These are phyloP conservation scores for Chloropsis cyanopogon DNA, from an alignment of 2,113 vertebrate species.

Conservation along the genomic window DNA sequence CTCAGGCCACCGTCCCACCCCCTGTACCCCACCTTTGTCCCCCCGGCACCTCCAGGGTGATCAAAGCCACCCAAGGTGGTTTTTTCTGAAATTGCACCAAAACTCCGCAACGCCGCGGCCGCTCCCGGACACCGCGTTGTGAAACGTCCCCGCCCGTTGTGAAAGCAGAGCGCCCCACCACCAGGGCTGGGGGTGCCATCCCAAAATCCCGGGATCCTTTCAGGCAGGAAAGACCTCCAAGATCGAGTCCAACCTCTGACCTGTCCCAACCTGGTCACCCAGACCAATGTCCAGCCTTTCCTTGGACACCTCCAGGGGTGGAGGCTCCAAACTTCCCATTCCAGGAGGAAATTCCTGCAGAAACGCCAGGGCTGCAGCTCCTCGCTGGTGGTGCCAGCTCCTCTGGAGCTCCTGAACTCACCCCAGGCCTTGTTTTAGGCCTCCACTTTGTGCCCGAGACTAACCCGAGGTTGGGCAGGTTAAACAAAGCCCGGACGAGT, in stretches of 20 bases:
- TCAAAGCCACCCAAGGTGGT: neutral
- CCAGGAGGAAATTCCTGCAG: neutral
- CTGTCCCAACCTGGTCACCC: neutral
- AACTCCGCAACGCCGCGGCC: neutral
- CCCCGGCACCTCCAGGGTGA: neutral
- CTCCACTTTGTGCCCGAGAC: neutral
- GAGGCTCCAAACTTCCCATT: neutral
- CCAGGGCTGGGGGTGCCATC: neutral
- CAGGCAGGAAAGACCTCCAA: neutral
- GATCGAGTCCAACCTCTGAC: neutral
- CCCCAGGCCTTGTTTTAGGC: neutral
- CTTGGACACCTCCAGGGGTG: neutral
- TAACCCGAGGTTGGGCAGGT: neutral
- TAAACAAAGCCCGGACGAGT: rapidly evolving
- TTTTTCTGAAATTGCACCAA: neutral
- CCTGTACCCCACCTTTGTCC: neutral
- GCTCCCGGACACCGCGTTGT: neutral
- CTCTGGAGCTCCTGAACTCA: neutral
- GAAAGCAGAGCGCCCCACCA: neutral
- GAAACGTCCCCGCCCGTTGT: neutral
- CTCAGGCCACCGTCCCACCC: no score
- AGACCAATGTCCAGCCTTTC: rapidly evolving
- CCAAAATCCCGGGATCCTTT: neutral
- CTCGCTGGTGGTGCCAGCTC: neutral
- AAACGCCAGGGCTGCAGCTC: neutral